Percentiles rank a stretch among this genome's conserved stretches.
Evolutionary conservation across 1,140 invertebrate species (phyloP).

Genomic region (Zeugodacus cucurbitae): DNA sequence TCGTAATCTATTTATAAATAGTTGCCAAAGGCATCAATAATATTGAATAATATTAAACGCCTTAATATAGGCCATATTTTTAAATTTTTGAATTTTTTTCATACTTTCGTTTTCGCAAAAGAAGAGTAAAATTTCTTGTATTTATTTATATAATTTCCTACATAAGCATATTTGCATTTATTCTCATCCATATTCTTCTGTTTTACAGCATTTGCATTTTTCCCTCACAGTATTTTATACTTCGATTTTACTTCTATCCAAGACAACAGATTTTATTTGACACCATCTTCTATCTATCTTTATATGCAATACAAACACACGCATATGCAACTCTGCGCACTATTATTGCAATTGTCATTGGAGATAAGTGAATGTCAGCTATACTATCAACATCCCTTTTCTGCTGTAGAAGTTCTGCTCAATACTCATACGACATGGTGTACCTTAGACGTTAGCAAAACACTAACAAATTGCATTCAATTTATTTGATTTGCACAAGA

Average conservation of each 20-base stretch:
- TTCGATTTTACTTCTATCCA: not conserved
- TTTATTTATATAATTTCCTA: no score
- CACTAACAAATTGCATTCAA: slow-evolving; percentile 14
- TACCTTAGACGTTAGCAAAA: not conserved
- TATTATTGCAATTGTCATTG: not conserved
- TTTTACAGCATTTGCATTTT: not conserved
- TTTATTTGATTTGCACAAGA: slow-evolving; percentile 7
- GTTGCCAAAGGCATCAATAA: no score
- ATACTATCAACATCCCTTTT: not conserved
- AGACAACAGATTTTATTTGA: not conserved
- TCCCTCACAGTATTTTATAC: not conserved
- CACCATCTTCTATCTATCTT: not conserved
- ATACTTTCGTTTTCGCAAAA: no score
- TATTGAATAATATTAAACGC: no score
- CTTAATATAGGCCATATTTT: no score
- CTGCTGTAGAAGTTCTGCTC: not conserved
- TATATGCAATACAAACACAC: not conserved
- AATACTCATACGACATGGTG: not conserved
- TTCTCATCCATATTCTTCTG: no score
- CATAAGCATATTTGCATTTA: no score
- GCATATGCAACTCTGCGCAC: not conserved
- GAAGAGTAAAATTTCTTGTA: no score
- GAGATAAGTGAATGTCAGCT: not conserved
- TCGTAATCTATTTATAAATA: no score
- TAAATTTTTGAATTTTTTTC: no score